phyloP scores from a whole-genome alignment of 2,113 vertebrate species.

The Melanerpes aurifrons region DNA sequence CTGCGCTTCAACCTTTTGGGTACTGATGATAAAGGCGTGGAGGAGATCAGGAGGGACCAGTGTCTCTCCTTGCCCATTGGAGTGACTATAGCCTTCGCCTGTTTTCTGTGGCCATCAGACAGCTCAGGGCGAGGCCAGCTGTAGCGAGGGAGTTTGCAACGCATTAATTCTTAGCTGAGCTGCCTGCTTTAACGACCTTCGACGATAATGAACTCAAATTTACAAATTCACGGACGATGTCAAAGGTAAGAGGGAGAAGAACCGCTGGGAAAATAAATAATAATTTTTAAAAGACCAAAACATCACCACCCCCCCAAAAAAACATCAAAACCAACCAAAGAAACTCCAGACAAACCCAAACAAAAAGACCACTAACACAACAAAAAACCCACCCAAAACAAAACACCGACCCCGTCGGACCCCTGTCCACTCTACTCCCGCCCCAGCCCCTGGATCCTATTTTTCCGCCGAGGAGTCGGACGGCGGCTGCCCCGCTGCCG shows the following conservation, averaged over 20 bases:
- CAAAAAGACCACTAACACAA: neutral
- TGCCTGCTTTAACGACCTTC: constrained; percentile 11
- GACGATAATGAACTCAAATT: constrained; percentile 25
- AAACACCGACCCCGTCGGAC: no score
- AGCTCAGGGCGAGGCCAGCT: neutral
- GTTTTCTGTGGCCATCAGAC: neutral
- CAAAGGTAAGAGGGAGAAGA: neutral
- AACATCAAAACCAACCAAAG: neutral
- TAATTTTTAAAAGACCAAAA: no score
- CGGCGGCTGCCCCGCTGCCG: neutral
- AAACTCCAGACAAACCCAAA: neutral
- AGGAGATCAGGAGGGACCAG: neutral
- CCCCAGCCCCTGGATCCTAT: rapidly evolving
- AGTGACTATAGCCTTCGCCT: neutral
- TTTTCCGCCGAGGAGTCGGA: neutral
- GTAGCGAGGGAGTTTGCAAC: neutral
- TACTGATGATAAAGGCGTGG: neutral
- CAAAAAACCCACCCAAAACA: neutral
- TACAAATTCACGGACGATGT: constrained; percentile 14
- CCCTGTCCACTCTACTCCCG: neutral
- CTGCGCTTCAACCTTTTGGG: neutral
- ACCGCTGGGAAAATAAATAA: neutral
- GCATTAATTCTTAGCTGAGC: constrained; percentile 15
- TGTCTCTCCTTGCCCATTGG: neutral
- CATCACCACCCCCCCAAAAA: neutral